These are phyloP conservation scores for Ceyx melanurus DNA, from an alignment of 2,113 vertebrate genomes.

Conservation along the genomic window DNA sequence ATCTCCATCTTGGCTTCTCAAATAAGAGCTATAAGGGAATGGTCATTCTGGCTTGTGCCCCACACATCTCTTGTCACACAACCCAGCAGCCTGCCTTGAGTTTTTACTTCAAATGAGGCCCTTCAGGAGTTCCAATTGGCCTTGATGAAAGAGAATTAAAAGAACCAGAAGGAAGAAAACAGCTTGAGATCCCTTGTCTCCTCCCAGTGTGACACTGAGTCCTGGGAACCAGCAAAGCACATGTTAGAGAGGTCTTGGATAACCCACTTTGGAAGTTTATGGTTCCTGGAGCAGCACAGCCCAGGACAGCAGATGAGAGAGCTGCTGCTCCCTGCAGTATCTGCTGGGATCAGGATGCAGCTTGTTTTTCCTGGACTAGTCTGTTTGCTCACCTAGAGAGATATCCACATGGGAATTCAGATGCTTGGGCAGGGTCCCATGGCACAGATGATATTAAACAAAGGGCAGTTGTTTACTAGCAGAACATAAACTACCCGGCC, in stretches of 20 bases:
- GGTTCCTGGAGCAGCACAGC: not conserved
- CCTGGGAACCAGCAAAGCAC: not conserved
- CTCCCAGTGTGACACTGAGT: not conserved
- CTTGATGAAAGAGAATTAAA: not conserved
- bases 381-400: conserved; percentile 20
- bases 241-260: not conserved
- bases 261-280: not conserved
- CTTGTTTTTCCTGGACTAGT: not conserved
- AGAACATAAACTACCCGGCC: not conserved
- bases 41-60: not conserved
- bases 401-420: not conserved
- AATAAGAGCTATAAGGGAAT: not conserved
- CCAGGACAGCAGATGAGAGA: not conserved
- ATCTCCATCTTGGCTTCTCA: not conserved
- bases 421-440: not conserved
- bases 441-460: not conserved
- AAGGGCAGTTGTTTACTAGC: conserved; percentile 9
- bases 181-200: not conserved
- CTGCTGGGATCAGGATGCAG: not conserved
- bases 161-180: not conserved
- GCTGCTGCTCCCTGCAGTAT: not conserved
- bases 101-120: not conserved
- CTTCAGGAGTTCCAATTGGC: not conserved
- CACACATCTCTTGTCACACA: not conserved
- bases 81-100: not conserved